These are phyloP conservation scores for Morelia viridis DNA, from an alignment of 2,797 vertebrate species.

Conservation along the genomic window DNA sequence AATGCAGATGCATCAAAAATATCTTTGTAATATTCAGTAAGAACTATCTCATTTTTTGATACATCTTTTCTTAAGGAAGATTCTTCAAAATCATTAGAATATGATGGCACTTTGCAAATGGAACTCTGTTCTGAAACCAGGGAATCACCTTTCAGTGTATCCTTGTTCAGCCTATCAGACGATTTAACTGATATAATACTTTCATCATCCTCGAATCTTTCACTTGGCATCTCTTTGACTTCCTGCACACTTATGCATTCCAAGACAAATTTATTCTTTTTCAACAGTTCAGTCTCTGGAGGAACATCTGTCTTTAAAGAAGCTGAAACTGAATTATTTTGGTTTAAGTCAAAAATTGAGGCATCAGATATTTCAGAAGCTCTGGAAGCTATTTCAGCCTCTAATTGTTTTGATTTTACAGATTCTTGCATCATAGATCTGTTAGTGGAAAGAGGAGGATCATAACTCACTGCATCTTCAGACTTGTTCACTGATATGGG, in stretches of 20 bases:
- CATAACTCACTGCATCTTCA: constrained; percentile 57
- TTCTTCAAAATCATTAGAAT: constrained; percentile 73
- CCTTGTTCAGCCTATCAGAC: constrained; percentile 36
- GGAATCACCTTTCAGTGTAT: constrained; percentile 56
- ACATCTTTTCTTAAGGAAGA: constrained; percentile 72
- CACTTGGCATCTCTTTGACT: constrained; percentile 47
- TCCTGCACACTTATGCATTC: constrained; percentile 45
- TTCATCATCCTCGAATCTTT: constrained; percentile 35
- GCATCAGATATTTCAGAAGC: constrained; percentile 70
- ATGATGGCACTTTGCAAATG: constrained; percentile 56
- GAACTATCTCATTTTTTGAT: constrained; percentile 52
- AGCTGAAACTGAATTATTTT: constrained; percentile 54
- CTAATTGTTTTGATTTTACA: constrained; percentile 63
- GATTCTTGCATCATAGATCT: constrained; percentile 77
- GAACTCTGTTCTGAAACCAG: constrained; percentile 58
- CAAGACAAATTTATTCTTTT: constrained; percentile 42
- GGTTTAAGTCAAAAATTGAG: constrained; percentile 71
- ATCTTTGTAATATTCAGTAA: constrained; percentile 69
- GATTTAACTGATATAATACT: constrained; percentile 47
- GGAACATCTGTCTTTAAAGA: constrained; percentile 45
- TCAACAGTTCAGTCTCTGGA: constrained; percentile 40
- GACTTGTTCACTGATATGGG: constrained; percentile 42
- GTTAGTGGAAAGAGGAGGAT: constrained; percentile 61
- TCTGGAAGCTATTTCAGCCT: constrained; percentile 53
- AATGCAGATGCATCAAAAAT: constrained; percentile 79